Evolutionary conservation across 1,140 invertebrate genomes (phyloP).

Genomic region (Neodiprion fabricii): DNA sequence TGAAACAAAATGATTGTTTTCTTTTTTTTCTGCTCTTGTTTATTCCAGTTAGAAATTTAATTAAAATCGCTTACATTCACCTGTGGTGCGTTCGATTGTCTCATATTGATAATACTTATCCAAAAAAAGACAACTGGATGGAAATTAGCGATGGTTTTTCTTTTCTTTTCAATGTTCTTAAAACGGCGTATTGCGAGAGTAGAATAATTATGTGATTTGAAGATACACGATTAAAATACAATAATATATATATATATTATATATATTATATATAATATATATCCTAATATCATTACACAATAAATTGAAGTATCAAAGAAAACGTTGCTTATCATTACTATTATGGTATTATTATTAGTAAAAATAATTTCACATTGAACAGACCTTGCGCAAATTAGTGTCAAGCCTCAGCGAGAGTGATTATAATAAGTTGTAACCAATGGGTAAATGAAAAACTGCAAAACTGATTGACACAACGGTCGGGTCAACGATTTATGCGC

Average conservation of each 20-base stretch:
- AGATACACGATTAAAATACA: background rate
- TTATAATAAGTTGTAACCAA: slow-evolving; percentile 32
- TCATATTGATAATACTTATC: background rate
- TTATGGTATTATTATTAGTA: no score
- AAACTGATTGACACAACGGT: no score
- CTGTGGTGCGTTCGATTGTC: background rate
- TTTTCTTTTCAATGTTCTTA: no score
- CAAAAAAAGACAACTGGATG: background rate
- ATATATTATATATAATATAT: background rate
- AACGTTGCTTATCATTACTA: background rate
- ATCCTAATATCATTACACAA: background rate
- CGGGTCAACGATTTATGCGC: no score
- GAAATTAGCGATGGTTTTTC: background rate
- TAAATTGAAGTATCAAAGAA: background rate
- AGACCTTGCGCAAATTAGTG: no score
- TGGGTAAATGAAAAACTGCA: no score
- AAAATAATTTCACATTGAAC: no score
- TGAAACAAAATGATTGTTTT: background rate
- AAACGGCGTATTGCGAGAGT: background rate
- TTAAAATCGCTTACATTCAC: background rate
- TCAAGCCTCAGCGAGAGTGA: no score
- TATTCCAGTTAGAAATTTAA: background rate
- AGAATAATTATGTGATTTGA: background rate
- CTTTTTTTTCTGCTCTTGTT: no score
- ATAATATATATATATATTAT: background rate